A percentile compares a stretch with the other conserved stretches of the same genome.
phyloP scores from a whole-genome alignment of 1,140 invertebrate species.

The Ips typographus region DNA sequence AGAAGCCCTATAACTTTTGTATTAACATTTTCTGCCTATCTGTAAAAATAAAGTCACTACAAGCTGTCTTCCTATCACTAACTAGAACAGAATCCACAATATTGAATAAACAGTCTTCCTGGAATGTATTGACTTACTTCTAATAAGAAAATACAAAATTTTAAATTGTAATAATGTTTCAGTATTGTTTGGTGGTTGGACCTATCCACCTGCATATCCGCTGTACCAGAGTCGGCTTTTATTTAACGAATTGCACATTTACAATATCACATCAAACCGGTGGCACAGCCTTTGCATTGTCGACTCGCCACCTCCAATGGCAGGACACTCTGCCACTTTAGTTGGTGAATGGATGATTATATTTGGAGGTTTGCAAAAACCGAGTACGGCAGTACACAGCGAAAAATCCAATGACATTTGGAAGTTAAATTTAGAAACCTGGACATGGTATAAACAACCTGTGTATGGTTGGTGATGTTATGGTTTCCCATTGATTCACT shows the following conservation, averaged over 20 bases:
- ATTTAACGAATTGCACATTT: slow-evolving; percentile 92
- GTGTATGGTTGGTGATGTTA: slow-evolving; percentile 46
- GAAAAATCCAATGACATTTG: slow-evolving; percentile 82
- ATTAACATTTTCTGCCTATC: too few relatives aligned
- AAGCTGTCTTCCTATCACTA: too few relatives aligned
- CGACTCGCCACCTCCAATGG: slow-evolving; percentile 72
- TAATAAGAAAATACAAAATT: neutral
- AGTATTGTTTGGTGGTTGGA: slow-evolving; percentile 94
- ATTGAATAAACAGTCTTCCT: neutral
- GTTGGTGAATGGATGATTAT: slow-evolving; percentile 86
- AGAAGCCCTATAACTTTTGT: too few relatives aligned
- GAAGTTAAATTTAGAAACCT: slow-evolving; percentile 79
- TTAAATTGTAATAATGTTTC: neutral
- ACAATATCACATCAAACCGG: slow-evolving; percentile 78
- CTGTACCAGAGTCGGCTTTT: slow-evolving; percentile 86
- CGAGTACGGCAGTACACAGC: slow-evolving; percentile 56
- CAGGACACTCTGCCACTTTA: slow-evolving; percentile 92
- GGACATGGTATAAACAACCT: slow-evolving; percentile 75
- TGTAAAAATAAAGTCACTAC: too few relatives aligned
- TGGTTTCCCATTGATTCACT: neutral
- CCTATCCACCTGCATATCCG: slow-evolving; percentile 88
- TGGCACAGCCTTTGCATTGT: slow-evolving; percentile 74
- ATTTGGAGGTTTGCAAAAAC: slow-evolving; percentile 76
- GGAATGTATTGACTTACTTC: neutral
- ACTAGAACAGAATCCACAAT: too few relatives aligned